These are phyloP conservation scores for Zoanthus sansibaricus DNA, from an alignment of 92 coral and sea anemone genomes.

Conservation along the genomic window DNA sequence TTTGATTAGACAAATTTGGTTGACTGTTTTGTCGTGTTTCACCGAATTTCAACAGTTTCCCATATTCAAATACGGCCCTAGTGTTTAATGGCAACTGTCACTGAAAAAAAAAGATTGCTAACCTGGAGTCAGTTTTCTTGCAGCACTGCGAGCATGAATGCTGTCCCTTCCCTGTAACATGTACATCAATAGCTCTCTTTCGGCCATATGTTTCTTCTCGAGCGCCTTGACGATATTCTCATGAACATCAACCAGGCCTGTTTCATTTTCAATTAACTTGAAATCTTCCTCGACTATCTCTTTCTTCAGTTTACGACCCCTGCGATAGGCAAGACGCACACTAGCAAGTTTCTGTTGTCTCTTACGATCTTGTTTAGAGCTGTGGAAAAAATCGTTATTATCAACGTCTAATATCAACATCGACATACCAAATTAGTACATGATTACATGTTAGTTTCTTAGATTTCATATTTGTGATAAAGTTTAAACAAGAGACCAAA, in stretches of 20 bases:
- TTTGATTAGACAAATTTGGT: too few species aligned
- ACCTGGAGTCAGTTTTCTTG: slow-evolving; percentile 90
- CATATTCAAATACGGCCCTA: too few species aligned
- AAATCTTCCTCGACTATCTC: slow-evolving; percentile 71
- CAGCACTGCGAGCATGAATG: slow-evolving; percentile 80
- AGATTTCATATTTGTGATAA: too few species aligned
- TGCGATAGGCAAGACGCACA: slow-evolving; percentile 75
- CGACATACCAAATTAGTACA: too few species aligned
- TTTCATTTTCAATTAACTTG: slow-evolving; percentile 65
- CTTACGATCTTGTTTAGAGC: slow-evolving; percentile 58
- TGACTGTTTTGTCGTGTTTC: too few species aligned
- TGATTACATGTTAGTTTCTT: too few species aligned
- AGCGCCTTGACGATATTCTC: slow-evolving; percentile 88
- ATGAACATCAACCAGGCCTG: slow-evolving; percentile 81
- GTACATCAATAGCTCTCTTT: slow-evolving; percentile 85
- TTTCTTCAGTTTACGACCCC: slow-evolving; percentile 87
- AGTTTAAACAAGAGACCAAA: too few species aligned
- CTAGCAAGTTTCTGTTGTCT: slow-evolving; percentile 79
- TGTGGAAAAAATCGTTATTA: not conserved
- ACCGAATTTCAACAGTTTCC: too few species aligned
- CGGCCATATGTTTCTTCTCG: slow-evolving; percentile 90
- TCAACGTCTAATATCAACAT: too few species aligned
- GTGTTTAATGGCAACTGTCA: not conserved
- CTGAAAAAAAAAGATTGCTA: not conserved
- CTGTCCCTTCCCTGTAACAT: slow-evolving; percentile 93